Evolutionary conservation across 1,140 invertebrate genomes (phyloP).

Genomic region (Lepidostoma basale): DNA sequence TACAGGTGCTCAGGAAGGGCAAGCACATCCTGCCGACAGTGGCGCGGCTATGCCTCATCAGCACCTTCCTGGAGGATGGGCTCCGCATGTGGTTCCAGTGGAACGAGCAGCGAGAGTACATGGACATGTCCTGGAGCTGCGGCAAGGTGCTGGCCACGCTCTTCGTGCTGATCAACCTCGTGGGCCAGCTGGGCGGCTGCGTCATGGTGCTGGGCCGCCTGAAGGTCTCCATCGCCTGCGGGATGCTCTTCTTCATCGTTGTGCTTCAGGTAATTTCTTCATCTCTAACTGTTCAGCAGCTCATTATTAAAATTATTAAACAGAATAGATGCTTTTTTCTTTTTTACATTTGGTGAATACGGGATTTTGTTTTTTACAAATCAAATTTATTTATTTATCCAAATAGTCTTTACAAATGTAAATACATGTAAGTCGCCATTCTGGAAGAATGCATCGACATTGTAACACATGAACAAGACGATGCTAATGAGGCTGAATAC

Average conservation of each 20-base stretch:
- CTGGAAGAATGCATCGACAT: no score
- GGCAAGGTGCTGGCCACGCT: constrained; percentile 89
- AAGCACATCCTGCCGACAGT: constrained; percentile 95
- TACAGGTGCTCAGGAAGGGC: constrained; percentile 87
- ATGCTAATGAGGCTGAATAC: no score
- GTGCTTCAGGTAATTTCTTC: constrained; percentile 88
- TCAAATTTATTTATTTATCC: no score
- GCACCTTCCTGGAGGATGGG: constrained; percentile 99
- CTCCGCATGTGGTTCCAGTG: constrained; percentile 99
- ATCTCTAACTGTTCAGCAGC: no score
- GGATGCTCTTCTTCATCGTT: constrained; percentile 94
- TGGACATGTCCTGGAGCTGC: constrained; percentile 98
- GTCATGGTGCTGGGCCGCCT: constrained; percentile 93
- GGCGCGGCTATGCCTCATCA: constrained; percentile 95
- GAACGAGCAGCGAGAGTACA: constrained; percentile 97
- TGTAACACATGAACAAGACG: no score
- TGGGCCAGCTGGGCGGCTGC: constrained; percentile 95
- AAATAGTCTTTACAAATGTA: no score
- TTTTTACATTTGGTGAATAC: no score
- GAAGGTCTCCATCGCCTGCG: constrained; percentile 94
- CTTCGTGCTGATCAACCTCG: constrained; percentile 85
- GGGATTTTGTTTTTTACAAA: no score
- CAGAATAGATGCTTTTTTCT: no score
- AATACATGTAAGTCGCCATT: no score
- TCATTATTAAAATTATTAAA: no score